Evolutionary conservation across 2,113 vertebrate species (phyloP).

Genomic region (Vulpes vulpes): DNA sequence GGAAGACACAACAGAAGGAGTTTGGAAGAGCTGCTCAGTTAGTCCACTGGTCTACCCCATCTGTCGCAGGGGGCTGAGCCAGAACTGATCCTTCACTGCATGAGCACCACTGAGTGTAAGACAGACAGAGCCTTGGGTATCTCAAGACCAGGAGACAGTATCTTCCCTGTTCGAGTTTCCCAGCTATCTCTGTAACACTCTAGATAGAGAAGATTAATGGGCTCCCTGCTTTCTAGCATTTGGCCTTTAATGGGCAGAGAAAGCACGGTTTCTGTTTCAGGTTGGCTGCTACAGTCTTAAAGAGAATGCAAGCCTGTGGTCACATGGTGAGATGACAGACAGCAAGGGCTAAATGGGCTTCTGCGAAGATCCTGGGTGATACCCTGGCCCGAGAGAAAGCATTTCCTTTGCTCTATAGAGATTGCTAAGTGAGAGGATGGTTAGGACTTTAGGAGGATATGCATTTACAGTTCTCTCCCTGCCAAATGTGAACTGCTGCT

Average conservation of each 20-base stretch:
- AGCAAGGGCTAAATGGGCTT: background rate
- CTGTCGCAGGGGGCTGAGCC: background rate
- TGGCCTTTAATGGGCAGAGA: constrained; percentile 4
- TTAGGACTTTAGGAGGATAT: background rate
- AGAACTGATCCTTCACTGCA: background rate
- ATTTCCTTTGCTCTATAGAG: background rate
- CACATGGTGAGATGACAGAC: background rate
- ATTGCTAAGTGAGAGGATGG: background rate
- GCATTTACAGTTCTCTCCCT: background rate
- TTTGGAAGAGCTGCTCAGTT: background rate
- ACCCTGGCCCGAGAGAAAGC: background rate
- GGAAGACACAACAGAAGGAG: background rate
- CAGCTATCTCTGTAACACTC: background rate
- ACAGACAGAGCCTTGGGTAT: background rate
- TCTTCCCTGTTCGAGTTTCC: background rate
- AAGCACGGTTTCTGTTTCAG: background rate
- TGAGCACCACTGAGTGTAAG: background rate
- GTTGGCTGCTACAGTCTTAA: background rate
- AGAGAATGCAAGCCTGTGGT: background rate
- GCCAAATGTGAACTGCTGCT: background rate
- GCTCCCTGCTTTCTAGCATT: constrained; percentile 31
- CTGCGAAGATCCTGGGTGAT: background rate
- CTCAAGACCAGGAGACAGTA: background rate
- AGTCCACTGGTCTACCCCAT: background rate
- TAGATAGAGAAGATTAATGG: background rate